Percentiles rank a stretch among this genome's conserved stretches.
These are phyloP conservation scores for Balanococcus diminutus DNA, from an alignment of 2,888 invertebrate species.

Conservation along the genomic window DNA sequence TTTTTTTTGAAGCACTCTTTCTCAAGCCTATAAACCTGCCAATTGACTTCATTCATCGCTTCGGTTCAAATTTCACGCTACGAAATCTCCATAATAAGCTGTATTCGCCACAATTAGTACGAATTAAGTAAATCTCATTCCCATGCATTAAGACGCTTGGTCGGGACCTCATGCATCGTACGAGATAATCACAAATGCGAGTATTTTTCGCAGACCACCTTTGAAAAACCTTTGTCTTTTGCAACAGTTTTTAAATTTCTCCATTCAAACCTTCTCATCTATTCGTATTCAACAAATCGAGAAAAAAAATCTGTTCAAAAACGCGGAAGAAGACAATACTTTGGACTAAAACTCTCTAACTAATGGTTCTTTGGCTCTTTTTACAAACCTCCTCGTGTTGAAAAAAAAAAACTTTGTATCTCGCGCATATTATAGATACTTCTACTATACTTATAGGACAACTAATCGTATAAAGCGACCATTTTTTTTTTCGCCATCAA, in stretches of 20 bases:
- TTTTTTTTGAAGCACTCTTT: no score
- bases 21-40: no score
- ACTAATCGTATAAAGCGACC: not conserved
- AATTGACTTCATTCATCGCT: not conserved
- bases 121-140: no score
- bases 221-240: not conserved
- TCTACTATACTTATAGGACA: not conserved
- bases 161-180: not conserved
- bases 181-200: not conserved
- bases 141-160: no score
- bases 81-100: not conserved
- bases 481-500: not conserved
- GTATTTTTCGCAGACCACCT: not conserved
- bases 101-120: not conserved
- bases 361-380: no score
- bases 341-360: not conserved
- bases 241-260: not conserved
- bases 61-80: not conserved
- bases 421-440: not conserved
- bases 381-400: not conserved
- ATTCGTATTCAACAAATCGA: not conserved
- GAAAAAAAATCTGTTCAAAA: not conserved
- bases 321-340: not conserved
- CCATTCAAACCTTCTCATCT: not conserved
- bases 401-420: not conserved